phyloP scores from a whole-genome alignment of 2,797 vertebrate species.

The Merluccius polli region DNA sequence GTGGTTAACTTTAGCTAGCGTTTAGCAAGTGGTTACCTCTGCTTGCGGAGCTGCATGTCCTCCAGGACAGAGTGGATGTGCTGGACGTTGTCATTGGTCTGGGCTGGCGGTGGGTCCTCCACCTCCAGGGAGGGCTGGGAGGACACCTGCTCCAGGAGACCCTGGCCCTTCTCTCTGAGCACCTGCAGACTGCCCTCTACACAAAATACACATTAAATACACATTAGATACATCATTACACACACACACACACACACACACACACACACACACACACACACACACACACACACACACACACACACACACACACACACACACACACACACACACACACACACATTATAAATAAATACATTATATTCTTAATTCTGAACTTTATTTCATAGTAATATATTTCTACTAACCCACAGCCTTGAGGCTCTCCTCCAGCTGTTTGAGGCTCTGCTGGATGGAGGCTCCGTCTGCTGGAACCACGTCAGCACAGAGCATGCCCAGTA shows the following conservation, averaged over 20 bases:
- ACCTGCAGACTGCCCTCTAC: constrained; percentile 86
- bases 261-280: too few relatives aligned
- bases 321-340: too few relatives aligned
- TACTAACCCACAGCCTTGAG: constrained; percentile 92
- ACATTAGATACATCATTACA: background rate
- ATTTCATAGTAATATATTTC: background rate
- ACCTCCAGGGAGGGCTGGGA: constrained; percentile 84
- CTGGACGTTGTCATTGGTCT: constrained; percentile 91
- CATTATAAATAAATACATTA: too few relatives aligned
- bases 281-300: too few relatives aligned
- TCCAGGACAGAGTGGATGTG: constrained; percentile 96
- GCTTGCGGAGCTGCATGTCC: constrained; percentile 98
- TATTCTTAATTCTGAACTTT: too few relatives aligned
- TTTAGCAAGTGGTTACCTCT: constrained; percentile 70
- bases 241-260: too few relatives aligned
- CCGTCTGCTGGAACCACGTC: constrained; percentile 95
- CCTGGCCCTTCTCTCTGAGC: constrained; percentile 90
- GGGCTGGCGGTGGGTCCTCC: constrained; percentile 84
- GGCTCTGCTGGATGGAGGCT: constrained; percentile 93
- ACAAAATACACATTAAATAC: background rate
- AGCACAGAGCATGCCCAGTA: constrained; percentile 96
- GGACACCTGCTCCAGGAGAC: constrained; percentile 91
- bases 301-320: too few relatives aligned
- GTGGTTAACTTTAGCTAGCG: background rate
- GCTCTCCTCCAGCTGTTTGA: constrained; percentile 97